Evolutionary conservation across 2,797 vertebrate species (phyloP).

Genomic region (Paratrypauchen microcephalus): DNA sequence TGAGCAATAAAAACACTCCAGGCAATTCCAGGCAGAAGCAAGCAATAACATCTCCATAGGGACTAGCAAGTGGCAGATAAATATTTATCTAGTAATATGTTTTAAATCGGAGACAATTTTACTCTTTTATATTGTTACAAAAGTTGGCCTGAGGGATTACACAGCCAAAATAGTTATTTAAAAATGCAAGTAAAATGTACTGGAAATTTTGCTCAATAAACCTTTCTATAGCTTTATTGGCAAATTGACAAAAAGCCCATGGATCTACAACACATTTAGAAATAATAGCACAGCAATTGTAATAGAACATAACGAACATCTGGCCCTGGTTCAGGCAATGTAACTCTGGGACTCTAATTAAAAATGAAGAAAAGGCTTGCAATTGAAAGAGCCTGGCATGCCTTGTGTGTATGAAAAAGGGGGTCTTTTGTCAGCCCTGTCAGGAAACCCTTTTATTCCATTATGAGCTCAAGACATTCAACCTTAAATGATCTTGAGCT

Average conservation of each 20-base stretch:
- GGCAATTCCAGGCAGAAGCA: too few species aligned
- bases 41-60: too few species aligned
- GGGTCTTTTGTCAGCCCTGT: slow-evolving; percentile 41
- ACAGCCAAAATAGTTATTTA: too few species aligned
- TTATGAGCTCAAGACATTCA: slow-evolving; percentile 61
- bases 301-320: slow-evolving; percentile 32
- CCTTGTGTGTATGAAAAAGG: slow-evolving; percentile 48
- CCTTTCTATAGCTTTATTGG: not conserved
- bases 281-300: slow-evolving; percentile 10
- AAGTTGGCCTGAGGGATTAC: too few species aligned
- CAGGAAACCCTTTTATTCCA: slow-evolving; percentile 53
- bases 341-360: slow-evolving; percentile 59
- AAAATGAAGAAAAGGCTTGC: slow-evolving; percentile 27
- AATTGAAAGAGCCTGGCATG: slow-evolving; percentile 34
- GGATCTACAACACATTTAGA: slow-evolving; percentile 38
- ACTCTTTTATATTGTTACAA: too few species aligned
- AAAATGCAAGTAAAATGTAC: not conserved
- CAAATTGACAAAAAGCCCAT: slow-evolving; percentile 24
- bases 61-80: too few species aligned
- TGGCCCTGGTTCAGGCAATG: slow-evolving; percentile 34
- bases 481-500: slow-evolving; percentile 59
- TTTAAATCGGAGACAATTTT: too few species aligned
- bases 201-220: not conserved
- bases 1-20: too few species aligned
- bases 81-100: too few species aligned